Evolutionary conservation across 2,888 invertebrate genomes (phyloP).

Genomic region (Drosophila suboccidentalis): DNA sequence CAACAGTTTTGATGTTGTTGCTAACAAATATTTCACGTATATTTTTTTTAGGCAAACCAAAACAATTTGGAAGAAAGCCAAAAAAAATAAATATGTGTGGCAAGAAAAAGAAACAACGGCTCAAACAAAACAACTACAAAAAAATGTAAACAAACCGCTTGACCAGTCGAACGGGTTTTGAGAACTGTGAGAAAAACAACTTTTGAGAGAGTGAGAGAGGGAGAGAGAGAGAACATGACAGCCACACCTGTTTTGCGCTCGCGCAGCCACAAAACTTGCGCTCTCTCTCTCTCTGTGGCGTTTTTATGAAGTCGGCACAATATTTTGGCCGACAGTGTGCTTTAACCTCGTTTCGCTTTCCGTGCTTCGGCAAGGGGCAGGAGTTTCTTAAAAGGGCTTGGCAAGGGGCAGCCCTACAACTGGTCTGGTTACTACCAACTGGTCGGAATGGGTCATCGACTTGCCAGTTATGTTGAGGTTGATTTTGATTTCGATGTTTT

Average conservation of each 20-base stretch:
- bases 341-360: constrained; percentile 75
- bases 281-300: neutral
- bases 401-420: constrained; percentile 71
- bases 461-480: constrained; percentile 41
- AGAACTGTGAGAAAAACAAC: constrained; percentile 14
- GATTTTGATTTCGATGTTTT: constrained; percentile 30
- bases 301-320: constrained; percentile 10
- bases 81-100: constrained; percentile 21
- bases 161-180: constrained; percentile 70
- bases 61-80: constrained; percentile 60
- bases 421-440: constrained; percentile 59
- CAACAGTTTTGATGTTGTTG: constrained; percentile 45
- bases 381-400: constrained; percentile 43
- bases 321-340: constrained; percentile 58
- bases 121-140: constrained; percentile 61
- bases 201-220: constrained; percentile 1
- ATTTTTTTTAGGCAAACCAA: constrained; percentile 26
- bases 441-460: constrained; percentile 73
- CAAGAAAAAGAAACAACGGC: constrained; percentile 30
- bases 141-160: constrained; percentile 76
- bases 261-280: constrained; percentile 48
- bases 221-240: constrained; percentile 8
- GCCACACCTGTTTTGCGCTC: constrained; percentile 76
- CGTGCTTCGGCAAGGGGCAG: constrained; percentile 13
- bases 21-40: constrained; percentile 57